Conservation (phyloP, 2,113 vertebrate species). For the Leptobrachium ailaonicum region DNA sequence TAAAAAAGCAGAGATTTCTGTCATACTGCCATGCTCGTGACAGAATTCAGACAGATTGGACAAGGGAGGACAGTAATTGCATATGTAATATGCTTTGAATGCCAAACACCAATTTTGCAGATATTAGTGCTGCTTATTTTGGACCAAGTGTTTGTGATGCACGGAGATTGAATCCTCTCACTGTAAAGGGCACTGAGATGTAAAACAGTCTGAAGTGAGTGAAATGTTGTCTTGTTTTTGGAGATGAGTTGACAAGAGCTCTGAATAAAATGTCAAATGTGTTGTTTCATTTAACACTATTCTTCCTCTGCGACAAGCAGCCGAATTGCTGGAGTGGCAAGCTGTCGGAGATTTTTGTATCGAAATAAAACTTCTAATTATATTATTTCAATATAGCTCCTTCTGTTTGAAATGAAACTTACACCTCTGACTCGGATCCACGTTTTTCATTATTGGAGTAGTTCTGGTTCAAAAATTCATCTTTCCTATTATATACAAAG, state of each 20-base stretch:
- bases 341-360: no score
- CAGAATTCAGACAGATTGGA: conserved; percentile 31
- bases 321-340: no score
- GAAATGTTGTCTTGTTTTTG: conserved; percentile 31
- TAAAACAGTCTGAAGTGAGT: conserved; percentile 28
- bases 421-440: no score
- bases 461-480: no score
- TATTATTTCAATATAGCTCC: no score
- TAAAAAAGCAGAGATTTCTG: conserved; percentile 20
- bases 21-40: conserved; percentile 36
- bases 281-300: conserved; percentile 34
- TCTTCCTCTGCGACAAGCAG: conserved; percentile 2
- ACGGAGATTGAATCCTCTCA: conserved; percentile 30
- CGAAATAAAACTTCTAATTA: no score
- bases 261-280: conserved; percentile 32
- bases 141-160: background rate
- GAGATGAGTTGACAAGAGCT: conserved; percentile 33
- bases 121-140: conserved; percentile 42
- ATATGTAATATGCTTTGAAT: conserved; percentile 37
- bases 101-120: conserved; percentile 46
- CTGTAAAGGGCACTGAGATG: conserved; percentile 42
- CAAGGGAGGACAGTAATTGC: conserved; percentile 37
- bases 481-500: no score
- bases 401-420: no score
- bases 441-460: no score